phyloP scores from a whole-genome alignment of 2,888 invertebrate species.

The Melinaea menophilus region DNA sequence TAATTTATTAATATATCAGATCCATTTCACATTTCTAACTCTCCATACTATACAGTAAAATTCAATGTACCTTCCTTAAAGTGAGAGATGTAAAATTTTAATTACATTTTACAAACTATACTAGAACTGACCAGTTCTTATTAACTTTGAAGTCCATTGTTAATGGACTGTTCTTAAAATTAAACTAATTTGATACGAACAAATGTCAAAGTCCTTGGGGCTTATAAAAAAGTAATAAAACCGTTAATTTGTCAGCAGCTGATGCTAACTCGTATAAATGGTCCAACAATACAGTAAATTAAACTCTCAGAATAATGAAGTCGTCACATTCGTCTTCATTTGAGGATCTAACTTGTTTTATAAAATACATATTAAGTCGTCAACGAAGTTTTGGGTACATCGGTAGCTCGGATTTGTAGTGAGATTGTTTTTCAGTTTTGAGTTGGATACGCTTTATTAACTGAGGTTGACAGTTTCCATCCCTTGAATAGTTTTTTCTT shows the following conservation, averaged over 20 bases:
- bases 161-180: too few species aligned
- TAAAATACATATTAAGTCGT: conserved; percentile 58
- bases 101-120: too few species aligned
- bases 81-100: too few species aligned
- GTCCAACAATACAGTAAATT: conserved; percentile 61
- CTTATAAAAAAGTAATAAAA: conserved; percentile 56
- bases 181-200: too few species aligned
- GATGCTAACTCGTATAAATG: conserved; percentile 67
- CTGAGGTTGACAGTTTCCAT: conserved; percentile 26
- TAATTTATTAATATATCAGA: too few species aligned
- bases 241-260: conserved; percentile 56
- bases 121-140: too few species aligned
- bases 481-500: conserved; percentile 24
- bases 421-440: conserved; percentile 53
- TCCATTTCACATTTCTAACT: too few species aligned
- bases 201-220: not conserved
- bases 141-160: too few species aligned
- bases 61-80: too few species aligned
- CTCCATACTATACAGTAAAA: too few species aligned
- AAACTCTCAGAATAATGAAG: conserved; percentile 69
- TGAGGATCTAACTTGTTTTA: conserved; percentile 52
- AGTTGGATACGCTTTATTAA: conserved; percentile 32
- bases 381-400: conserved; percentile 39
- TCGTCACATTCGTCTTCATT: conserved; percentile 72
- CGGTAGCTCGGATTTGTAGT: conserved; percentile 37